Conservation (phyloP, 2,888 invertebrate genomes). For the Xanthostigma xanthostigma region DNA sequence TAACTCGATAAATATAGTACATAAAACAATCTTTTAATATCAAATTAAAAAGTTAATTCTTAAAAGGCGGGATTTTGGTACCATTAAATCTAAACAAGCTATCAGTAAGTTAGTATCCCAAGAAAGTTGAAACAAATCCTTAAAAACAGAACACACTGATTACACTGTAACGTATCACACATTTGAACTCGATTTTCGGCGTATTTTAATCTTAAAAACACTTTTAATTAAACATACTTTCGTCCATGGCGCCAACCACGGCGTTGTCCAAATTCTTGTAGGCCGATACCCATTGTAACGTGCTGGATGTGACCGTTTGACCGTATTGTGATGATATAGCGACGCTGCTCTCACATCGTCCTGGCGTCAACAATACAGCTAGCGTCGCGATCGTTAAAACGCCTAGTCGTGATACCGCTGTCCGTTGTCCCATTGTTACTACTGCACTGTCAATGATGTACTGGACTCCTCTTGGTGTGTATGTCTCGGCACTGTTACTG, state of each 20-base stretch:
- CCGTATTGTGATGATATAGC: conserved; percentile 21
- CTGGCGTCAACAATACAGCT: conserved; percentile 16
- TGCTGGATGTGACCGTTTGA: conserved; percentile 65
- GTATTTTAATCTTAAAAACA: too few relatives aligned
- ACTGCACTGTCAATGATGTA: conserved; percentile 18
- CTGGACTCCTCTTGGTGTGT: too few relatives aligned
- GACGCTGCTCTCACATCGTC: conserved; percentile 26
- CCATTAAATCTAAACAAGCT: too few relatives aligned
- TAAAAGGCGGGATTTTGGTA: too few relatives aligned
- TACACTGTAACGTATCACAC: not conserved
- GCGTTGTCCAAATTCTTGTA: conserved; percentile 41
- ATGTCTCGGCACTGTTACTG: too few relatives aligned
- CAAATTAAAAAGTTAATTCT: too few relatives aligned
- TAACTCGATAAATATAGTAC: too few relatives aligned
- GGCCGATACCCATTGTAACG: conserved; percentile 55
- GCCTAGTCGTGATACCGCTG: conserved; percentile 9
- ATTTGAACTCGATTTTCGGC: too few relatives aligned
- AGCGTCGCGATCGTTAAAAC: conserved; percentile 21
- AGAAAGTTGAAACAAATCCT: too few relatives aligned
- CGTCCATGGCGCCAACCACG: conserved; percentile 37
- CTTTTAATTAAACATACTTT: too few relatives aligned
- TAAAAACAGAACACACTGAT: not conserved
- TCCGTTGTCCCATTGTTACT: conserved; percentile 12
- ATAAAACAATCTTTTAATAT: too few relatives aligned
- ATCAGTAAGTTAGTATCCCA: too few relatives aligned